phyloP scores from a whole-genome alignment of 2,888 invertebrate species.

The Rhingia campestris region DNA sequence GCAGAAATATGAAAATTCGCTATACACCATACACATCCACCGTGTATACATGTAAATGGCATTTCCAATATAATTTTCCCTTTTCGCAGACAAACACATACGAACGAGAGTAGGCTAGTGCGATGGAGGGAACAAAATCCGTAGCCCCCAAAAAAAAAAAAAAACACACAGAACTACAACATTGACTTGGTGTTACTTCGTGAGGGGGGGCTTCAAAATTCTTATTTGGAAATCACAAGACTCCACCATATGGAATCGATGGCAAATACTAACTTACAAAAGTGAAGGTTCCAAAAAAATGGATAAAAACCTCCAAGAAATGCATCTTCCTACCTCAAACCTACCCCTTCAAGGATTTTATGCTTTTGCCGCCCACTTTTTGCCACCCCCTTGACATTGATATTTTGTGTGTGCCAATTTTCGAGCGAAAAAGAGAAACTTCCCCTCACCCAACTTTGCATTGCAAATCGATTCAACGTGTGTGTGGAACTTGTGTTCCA shows the following conservation, averaged over 20 bases:
- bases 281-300: conserved; percentile 10
- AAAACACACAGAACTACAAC: not conserved
- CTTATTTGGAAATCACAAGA: conserved; percentile 1
- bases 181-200: no score
- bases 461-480: conserved; percentile 57
- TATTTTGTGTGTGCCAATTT: conserved; percentile 67
- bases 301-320: not conserved
- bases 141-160: not conserved
- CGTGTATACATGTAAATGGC: conserved; percentile 49
- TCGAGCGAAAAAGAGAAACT: conserved; percentile 14
- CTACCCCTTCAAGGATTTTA: conserved; percentile 28
- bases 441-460: conserved; percentile 13
- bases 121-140: conserved; percentile 22
- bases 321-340: conserved; percentile 34
- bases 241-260: conserved; percentile 54
- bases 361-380: not conserved
- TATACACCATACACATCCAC: conserved; percentile 1
- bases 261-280: conserved; percentile 2
- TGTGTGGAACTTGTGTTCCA: conserved; percentile 55
- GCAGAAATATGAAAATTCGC: conserved; percentile 71
- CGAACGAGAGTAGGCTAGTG: conserved; percentile 11
- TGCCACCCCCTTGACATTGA: conserved; percentile 66
- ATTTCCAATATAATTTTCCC: conserved; percentile 60
- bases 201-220: no score
- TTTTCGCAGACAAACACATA: conserved; percentile 34